Evolutionary conservation across 2,888 invertebrate species (phyloP).

Genomic region (Latrodectus elegans): DNA sequence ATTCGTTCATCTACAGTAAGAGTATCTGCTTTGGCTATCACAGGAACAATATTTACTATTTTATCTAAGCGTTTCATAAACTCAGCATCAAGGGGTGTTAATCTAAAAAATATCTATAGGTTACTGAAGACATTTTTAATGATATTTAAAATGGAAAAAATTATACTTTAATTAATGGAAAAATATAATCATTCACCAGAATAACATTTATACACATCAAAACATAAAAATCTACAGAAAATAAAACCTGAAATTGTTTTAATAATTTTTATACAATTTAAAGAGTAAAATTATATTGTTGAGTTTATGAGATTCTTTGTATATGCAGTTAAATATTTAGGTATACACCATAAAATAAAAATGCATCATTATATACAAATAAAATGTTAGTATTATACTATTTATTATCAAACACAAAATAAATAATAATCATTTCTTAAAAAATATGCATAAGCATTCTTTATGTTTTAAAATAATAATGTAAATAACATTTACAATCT

Average conservation of each 20-base stretch:
- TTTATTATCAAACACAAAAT: no score
- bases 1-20: slow-evolving; percentile 72
- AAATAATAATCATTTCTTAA: no score
- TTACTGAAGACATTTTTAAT: not conserved
- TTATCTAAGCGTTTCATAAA: slow-evolving; percentile 72
- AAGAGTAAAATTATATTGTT: not conserved
- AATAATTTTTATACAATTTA: not conserved
- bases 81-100: slow-evolving; percentile 72
- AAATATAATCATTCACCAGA: not conserved
- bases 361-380: no score
- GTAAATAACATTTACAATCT: no score
- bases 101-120: slow-evolving; percentile 63
- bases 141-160: not conserved
- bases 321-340: no score
- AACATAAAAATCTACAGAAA: not conserved
- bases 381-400: no score
- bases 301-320: no score
- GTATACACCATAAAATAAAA: no score
- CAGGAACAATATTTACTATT: slow-evolving; percentile 73
- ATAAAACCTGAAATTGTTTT: not conserved
- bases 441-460: no score
- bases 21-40: slow-evolving; percentile 73
- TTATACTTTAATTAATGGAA: not conserved
- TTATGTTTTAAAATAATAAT: no score
- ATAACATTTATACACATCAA: not conserved